phyloP scores from a whole-genome alignment of 2,888 invertebrate genomes.

The Silvanus unidentatus region DNA sequence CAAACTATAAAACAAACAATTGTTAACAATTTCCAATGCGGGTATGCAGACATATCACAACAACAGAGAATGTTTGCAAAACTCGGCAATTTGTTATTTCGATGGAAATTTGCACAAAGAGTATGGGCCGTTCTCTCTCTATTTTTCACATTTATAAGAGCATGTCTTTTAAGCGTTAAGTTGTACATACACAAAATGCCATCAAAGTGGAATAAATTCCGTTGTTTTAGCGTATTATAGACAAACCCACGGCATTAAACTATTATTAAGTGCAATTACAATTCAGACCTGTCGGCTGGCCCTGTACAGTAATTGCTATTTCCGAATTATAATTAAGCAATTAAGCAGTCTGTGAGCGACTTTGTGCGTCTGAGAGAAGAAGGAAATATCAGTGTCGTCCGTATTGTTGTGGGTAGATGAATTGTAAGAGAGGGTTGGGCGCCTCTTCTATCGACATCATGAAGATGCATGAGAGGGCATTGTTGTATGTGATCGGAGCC shows the following conservation, averaged over 20 bases:
- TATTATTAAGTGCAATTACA: slow-evolving; percentile 28
- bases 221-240: no score
- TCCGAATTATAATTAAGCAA: slow-evolving; percentile 33
- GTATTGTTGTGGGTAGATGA: slow-evolving; percentile 4
- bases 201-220: no score
- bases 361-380: slow-evolving; percentile 5
- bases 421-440: neutral
- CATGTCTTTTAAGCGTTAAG: no score
- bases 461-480: neutral
- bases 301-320: slow-evolving; percentile 27
- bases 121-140: no score
- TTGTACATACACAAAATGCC: no score
- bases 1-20: no score
- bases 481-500: neutral
- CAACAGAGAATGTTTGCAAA: no score
- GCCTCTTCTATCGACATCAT: neutral
- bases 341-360: slow-evolving; percentile 23
- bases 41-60: no score
- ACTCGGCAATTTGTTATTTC: no score
- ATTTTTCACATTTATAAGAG: no score
- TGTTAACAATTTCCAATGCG: no score
- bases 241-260: slow-evolving; percentile 8
- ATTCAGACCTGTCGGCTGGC: slow-evolving; percentile 24
- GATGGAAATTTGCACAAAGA: no score
- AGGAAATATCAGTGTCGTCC: slow-evolving; percentile 12